phyloP scores from a whole-genome alignment of 1,140 invertebrate species.

The Drosophila hydei region DNA sequence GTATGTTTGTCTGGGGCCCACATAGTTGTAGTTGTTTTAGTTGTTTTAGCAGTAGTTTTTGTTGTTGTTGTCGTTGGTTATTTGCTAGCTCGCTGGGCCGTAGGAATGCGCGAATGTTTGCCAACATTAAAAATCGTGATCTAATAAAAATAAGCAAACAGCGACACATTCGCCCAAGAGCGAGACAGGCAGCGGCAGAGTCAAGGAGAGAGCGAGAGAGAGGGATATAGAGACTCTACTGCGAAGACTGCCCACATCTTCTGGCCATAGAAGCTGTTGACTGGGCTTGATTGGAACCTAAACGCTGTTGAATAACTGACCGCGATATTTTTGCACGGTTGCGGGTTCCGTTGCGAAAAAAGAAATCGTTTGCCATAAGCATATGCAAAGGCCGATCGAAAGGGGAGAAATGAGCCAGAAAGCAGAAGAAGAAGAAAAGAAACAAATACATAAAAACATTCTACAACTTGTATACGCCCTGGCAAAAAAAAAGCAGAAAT shows the following conservation, averaged over 20 bases:
- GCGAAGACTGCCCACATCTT: conserved; percentile 27
- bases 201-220: neutral
- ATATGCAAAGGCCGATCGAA: conserved; percentile 51
- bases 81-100: conserved; percentile 41
- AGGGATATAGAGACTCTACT: conserved; percentile 6
- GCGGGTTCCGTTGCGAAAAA: conserved; percentile 55
- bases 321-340: conserved; percentile 34
- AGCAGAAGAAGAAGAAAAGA: conserved; percentile 38
- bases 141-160: conserved; percentile 62
- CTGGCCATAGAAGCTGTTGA: conserved; percentile 9
- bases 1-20: conserved; percentile 34
- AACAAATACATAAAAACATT: conserved; percentile 46
- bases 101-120: conserved; percentile 77
- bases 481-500: conserved; percentile 16
- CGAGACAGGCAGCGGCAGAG: neutral
- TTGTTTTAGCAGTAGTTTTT: conserved; percentile 17
- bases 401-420: conserved; percentile 32
- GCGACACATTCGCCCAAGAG: conserved; percentile 38
- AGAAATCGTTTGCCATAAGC: conserved; percentile 58
- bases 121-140: conserved; percentile 79
- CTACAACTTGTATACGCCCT: conserved; percentile 37
- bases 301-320: conserved; percentile 60
- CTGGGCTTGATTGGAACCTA: conserved; percentile 22
- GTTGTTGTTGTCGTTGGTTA: conserved; percentile 34
- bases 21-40: conserved; percentile 52